Percentiles rank a stretch among this genome's conserved stretches.
phyloP scores from a whole-genome alignment of 2,113 vertebrate genomes.

The Leucoraja erinaceus region DNA sequence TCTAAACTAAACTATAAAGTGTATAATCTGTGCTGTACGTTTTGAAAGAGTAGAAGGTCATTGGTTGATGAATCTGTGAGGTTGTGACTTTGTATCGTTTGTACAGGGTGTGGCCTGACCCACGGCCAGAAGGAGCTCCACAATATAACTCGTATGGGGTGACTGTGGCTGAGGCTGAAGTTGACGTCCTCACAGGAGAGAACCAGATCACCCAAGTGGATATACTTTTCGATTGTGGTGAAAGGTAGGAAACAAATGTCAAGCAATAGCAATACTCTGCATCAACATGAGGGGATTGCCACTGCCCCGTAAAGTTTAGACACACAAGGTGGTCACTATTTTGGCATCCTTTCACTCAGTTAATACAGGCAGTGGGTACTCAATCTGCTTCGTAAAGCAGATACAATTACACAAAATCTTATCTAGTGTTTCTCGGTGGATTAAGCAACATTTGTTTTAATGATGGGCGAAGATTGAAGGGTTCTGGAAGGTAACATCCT shows the following conservation, averaged over 20 bases:
- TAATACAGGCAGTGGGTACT: no score
- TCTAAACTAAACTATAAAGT: no score
- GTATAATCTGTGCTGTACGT: neutral
- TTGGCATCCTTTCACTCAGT: no score
- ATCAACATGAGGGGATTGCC: neutral
- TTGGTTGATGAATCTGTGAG: neutral
- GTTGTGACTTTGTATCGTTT: neutral
- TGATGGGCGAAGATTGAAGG: neutral
- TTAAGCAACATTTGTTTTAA: neutral
- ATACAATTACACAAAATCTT: neutral
- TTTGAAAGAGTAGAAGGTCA: neutral
- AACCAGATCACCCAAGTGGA: conserved; percentile 31
- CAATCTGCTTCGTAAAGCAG: no score
- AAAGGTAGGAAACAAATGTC: conserved; percentile 34
- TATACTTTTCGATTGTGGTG: conserved; percentile 37
- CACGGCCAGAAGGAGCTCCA: neutral
- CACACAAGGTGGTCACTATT: neutral
- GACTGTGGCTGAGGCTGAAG: conserved; percentile 36
- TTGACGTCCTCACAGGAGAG: conserved; percentile 39
- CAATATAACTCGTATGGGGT: conserved; percentile 40
- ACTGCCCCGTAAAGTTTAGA: neutral
- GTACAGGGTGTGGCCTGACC: conserved; percentile 38
- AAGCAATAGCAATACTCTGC: no score
- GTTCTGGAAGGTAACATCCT: neutral
- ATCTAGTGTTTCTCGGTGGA: neutral